These are phyloP conservation scores for Catocala sponsa DNA, from an alignment of 2,888 invertebrate genomes.

Conservation along the genomic window DNA sequence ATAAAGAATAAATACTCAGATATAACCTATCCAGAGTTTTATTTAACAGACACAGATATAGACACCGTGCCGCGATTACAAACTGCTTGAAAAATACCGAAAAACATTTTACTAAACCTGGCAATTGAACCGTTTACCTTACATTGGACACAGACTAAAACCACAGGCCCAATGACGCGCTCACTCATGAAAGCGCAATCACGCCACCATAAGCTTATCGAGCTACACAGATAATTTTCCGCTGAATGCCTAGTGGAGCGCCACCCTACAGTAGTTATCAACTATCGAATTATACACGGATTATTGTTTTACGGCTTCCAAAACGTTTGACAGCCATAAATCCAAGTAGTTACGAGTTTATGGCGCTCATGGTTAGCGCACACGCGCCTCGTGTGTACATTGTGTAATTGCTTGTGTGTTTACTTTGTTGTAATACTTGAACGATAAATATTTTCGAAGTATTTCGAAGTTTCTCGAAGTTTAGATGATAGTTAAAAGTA, in stretches of 20 bases:
- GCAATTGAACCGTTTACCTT: no score
- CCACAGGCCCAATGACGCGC: no score
- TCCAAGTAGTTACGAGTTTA: constrained; percentile 34
- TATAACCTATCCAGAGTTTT: no score
- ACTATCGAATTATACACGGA: constrained; percentile 31
- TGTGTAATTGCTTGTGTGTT: constrained; percentile 5
- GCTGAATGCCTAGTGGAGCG: constrained; percentile 13
- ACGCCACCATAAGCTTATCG: neutral
- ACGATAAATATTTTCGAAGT: neutral
- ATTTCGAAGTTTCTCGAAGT: no score
- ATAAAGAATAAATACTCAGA: no score
- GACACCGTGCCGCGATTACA: no score
- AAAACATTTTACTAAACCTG: no score
- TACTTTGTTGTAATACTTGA: neutral
- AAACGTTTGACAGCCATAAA: constrained; percentile 36
- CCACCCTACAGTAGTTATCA: constrained; percentile 30
- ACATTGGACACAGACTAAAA: no score
- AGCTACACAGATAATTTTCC: neutral
- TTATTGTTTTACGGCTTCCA: constrained; percentile 40
- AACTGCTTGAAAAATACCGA: no score
- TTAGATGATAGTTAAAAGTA: no score
- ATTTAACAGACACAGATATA: no score
- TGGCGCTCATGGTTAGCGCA: neutral
- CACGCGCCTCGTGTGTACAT: constrained; percentile 9
- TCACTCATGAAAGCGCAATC: no score